phyloP scores from a whole-genome alignment of 2,113 vertebrate genomes.

The Lepus americanus region DNA sequence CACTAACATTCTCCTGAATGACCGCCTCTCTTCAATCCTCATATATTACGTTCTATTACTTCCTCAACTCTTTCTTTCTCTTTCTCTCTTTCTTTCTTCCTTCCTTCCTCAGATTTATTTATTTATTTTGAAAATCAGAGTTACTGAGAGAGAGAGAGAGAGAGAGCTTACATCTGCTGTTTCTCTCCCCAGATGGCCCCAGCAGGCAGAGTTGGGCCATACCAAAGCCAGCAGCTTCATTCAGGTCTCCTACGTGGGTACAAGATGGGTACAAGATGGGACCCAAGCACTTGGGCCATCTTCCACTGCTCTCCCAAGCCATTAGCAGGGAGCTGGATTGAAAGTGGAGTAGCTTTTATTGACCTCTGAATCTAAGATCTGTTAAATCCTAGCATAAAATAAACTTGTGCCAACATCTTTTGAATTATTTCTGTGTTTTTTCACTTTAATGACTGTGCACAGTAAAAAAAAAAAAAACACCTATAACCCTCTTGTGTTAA shows the following conservation, averaged over 20 bases:
- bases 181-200: too few relatives aligned
- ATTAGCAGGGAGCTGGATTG: too few relatives aligned
- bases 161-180: too few relatives aligned
- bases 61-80: not conserved
- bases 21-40: not conserved
- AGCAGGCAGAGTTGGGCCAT: too few relatives aligned
- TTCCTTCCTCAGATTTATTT: not conserved
- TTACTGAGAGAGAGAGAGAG: too few relatives aligned
- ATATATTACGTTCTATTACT: not conserved
- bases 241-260: too few relatives aligned
- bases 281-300: not conserved
- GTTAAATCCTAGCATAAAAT: not conserved
- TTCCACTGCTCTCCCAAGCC: too few relatives aligned
- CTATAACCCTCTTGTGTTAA: slow-evolving; percentile 5
- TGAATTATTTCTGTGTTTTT: not conserved
- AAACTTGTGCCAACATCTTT: not conserved
- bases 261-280: too few relatives aligned
- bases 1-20: too few relatives aligned
- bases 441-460: slow-evolving; percentile 29
- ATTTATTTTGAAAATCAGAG: too few relatives aligned
- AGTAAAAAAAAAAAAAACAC: not conserved
- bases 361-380: not conserved
- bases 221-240: too few relatives aligned
- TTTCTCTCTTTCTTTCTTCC: slow-evolving; percentile 9
- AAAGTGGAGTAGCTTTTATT: not conserved